Conservation (phyloP, 2,797 vertebrate species). For the Leptatherina wallacei region DNA sequence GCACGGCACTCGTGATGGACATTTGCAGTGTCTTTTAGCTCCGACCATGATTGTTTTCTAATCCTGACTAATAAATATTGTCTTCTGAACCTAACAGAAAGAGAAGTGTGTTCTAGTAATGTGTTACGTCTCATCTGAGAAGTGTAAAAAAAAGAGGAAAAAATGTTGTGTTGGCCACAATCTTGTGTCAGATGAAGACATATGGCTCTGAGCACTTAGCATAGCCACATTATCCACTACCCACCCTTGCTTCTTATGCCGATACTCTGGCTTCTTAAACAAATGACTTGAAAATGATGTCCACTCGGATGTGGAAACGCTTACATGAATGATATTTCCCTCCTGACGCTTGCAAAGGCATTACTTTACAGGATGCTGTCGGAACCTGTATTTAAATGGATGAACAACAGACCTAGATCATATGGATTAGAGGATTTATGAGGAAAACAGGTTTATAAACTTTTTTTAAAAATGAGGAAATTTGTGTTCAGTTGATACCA, state of each 20-base stretch:
- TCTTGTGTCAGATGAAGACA: neutral
- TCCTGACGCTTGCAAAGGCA: neutral
- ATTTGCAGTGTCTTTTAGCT: neutral
- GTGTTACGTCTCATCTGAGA: neutral
- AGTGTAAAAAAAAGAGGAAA: neutral
- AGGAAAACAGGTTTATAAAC: neutral
- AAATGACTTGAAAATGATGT: neutral
- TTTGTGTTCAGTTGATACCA: neutral
- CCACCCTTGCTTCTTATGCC: neutral
- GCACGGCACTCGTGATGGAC: neutral
- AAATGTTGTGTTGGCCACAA: neutral
- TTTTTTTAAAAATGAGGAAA: neutral
- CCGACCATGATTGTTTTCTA: neutral
- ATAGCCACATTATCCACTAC: neutral
- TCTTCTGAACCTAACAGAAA: neutral
- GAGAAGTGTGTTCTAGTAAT: neutral
- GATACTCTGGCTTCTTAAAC: neutral
- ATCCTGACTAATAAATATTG: neutral
- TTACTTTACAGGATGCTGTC: neutral
- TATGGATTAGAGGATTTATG: neutral
- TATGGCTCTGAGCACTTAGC: neutral
- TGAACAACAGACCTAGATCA: neutral
- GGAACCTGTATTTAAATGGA: neutral
- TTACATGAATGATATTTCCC: neutral
- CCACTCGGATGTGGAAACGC: neutral